Evolutionary conservation across 2,888 invertebrate genomes (phyloP).

Genomic region (Operophtera brumata): DNA sequence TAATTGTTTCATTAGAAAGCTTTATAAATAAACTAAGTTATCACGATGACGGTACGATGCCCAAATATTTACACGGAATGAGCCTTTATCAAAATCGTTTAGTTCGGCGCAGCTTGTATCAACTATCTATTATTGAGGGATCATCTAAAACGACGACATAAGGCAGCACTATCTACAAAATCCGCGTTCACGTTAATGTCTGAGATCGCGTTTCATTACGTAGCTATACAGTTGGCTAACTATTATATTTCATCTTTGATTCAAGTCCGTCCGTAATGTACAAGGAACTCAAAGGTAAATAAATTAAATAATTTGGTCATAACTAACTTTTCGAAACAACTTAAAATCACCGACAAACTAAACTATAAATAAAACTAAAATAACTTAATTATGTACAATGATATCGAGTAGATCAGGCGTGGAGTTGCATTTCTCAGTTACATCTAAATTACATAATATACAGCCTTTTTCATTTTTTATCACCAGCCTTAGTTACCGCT

Average conservation of each 20-base stretch:
- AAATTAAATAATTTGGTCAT: conserved; percentile 6
- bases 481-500: conserved; percentile 72
- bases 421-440: conserved; percentile 67
- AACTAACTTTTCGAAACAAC: conserved; percentile 12
- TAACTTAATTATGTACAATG: conserved; percentile 40
- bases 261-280: conserved; percentile 3
- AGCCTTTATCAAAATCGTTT: background rate
- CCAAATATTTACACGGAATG: conserved; percentile 9
- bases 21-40: conserved; percentile 5
- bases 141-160: conserved; percentile 17
- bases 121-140: background rate
- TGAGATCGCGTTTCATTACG: conserved; percentile 21
- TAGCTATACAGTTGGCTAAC: conserved; percentile 10
- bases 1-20: conserved; percentile 1
- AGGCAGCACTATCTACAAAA: conserved; percentile 10
- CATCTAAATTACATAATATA: conserved; percentile 39
- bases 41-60: conserved; percentile 2
- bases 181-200: conserved; percentile 1
- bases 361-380: conserved; percentile 38
- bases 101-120: background rate
- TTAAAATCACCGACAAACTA: conserved; percentile 2
- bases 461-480: conserved; percentile 62
- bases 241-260: background rate
- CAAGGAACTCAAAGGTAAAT: conserved; percentile 19
- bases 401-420: conserved; percentile 41